Base-by-base conservation (phyloP, 2,888 invertebrate genomes). In the Drosophila subsilvestris region DNA sequence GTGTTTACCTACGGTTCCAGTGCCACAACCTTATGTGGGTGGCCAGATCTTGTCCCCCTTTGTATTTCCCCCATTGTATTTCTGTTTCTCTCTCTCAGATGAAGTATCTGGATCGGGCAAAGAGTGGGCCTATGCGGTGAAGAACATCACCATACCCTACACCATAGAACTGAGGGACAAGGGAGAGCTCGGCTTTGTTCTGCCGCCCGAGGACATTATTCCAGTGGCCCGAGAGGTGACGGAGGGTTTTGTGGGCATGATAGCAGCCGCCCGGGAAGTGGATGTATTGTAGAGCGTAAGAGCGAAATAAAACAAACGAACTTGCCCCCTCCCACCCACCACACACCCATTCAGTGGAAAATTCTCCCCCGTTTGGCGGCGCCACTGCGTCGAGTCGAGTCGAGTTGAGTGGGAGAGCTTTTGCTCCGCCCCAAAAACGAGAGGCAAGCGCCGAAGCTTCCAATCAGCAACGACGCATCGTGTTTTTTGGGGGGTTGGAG, bases 151-250 rank as follows among this genome's bases (percentile, higher is more conserved):
- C n/a, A 93, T 94, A 56, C 90, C 94, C 1, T 94, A 93, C 79
- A 94, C 94, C 1, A 93, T 94, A 29, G 94, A 95, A 76, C 86
- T 95, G 0, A 93, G 96, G 8, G 97, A 97, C 88, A 93, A 92
- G 2, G 96, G 96, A 0, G 69, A 88, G 0, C 93, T 93, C 78
- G 96, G 96, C 0, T 95, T 96, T 85, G 89, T 95, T 0, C 91
- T 96, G 1, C 96, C 96, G 0, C 90, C 94, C 0, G 90, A 93
- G 1, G 93, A 94, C 80, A 96, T 96, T 62, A 82, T 94, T 17
- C 94, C 94, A 8, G 93, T 94, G 0, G 94, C 93, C 58, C 86
- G 93, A 49, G 95, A 96, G 90, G 93, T 94, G 2, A 78, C 94
- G 20, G 92, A 92, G 37, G 94, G 94, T 0, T 83, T 94, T 4